Conservation (phyloP, 2,888 invertebrate genomes). For the Conops quadrifasciatus region DNA sequence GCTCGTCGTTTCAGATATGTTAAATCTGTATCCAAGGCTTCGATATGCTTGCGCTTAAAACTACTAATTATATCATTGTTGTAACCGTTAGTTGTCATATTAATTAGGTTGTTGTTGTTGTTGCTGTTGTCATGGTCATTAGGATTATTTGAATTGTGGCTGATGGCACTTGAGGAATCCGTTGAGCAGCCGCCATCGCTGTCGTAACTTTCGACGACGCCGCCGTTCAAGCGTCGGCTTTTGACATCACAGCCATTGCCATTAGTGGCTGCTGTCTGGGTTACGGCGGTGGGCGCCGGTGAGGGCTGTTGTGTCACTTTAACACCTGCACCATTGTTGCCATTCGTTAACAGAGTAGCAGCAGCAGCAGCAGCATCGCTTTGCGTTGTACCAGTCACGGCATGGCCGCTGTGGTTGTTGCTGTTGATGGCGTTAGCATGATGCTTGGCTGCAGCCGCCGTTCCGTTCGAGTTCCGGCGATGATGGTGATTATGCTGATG, state of each 20-base stretch:
- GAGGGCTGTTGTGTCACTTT: conserved; percentile 32
- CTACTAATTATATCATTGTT: conserved; percentile 62
- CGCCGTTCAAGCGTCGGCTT: conserved; percentile 49
- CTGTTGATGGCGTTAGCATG: conserved; percentile 42
- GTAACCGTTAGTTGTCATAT: conserved; percentile 55
- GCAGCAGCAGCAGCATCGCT: conserved; percentile 31
- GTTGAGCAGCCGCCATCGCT: conserved; percentile 68
- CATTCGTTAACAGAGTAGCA: conserved; percentile 34
- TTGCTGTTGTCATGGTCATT: conserved; percentile 60
- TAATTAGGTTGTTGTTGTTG: conserved; percentile 52
- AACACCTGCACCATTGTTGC: conserved; percentile 31
- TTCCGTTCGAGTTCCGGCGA: conserved; percentile 54
- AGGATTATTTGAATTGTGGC: conserved; percentile 58
- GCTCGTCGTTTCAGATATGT: conserved; percentile 54
- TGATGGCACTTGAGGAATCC: conserved; percentile 64
- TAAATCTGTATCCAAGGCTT: conserved; percentile 50
- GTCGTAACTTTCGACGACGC: conserved; percentile 68
- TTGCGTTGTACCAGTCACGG: conserved; percentile 41
- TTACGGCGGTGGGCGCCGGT: conserved; percentile 33
- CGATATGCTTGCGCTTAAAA: conserved; percentile 58
- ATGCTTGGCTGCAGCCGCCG: conserved; percentile 31
- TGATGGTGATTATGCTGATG: conserved; percentile 63
- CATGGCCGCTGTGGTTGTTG: conserved; percentile 39
- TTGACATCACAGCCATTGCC: conserved; percentile 48
- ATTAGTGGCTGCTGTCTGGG: conserved; percentile 35